Base-by-base conservation (phyloP, 2,888 invertebrate species). In the Agonopterix heracliana region DNA sequence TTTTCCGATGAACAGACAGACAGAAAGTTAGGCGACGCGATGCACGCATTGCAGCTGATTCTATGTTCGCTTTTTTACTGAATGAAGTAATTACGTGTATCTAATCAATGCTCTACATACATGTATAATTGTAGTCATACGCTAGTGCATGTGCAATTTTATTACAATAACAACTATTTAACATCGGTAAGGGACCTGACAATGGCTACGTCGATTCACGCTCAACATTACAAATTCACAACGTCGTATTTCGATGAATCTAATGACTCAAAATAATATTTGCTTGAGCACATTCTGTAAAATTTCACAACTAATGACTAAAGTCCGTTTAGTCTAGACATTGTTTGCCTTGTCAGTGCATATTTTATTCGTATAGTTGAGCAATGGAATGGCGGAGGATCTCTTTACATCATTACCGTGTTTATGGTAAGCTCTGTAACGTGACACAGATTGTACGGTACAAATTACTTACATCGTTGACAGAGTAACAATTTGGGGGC, bases 401-500 rank as follows among this genome's bases (percentile, higher is more conserved):
- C 26, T 26, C 26, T 26, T 26, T 26, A 26, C 26, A 26, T 5
- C 46, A 46, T 42, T 47, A 47, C 17, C 35, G 36, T 36, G 26
- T 48, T 48, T 48, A 51, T 43, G 35, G 46, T 42, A 49, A 49
- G 44, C 52, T 51, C 49, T 5, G 53, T 52, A 45, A 48, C 61
- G 54, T 57, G 59, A 58, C 57, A 54, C 60, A 63, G 59, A 58
- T 60, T 57, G 61, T 56, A 54, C 56, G 56, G 57, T 60, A 63
- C 65, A 68, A 79, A 79, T 78, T 73, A 78, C 71, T 78, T 67
- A 71, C 71, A 75, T 78, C 68, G 70, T 66, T 68, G 71, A 61
- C 57, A 41, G 41, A n/a, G 12, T 64, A 69, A 71, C 68, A 69
- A 73, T 76, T 67, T 65, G 63, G 63, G 57, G 64, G 66, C 63